Conservation (phyloP, 2,888 invertebrate genomes). For the Lepetodrilus schrolli region DNA sequence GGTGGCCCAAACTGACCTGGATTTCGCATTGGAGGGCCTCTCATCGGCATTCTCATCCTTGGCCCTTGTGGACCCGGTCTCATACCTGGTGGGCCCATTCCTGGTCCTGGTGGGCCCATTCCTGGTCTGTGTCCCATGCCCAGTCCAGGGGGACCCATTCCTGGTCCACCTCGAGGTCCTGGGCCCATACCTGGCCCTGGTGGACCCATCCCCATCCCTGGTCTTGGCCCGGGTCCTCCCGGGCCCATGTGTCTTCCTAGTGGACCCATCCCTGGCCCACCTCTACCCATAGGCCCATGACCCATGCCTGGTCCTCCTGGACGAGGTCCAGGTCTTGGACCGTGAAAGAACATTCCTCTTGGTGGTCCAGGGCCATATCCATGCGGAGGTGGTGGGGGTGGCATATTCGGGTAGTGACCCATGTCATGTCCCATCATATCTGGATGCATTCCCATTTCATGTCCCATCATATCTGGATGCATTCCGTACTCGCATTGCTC, state of each 20-base stretch:
- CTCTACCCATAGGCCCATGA: conserved; percentile 28
- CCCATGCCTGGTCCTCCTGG: conserved; percentile 42
- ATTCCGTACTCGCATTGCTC: neutral
- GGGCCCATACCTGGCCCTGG: conserved; percentile 44
- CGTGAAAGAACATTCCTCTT: conserved; percentile 38
- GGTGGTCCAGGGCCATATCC: conserved; percentile 39
- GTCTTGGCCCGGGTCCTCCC: conserved; percentile 41
- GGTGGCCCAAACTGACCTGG: conserved; percentile 24
- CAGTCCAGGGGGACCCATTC: conserved; percentile 53
- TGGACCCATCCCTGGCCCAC: neutral
- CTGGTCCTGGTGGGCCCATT: conserved; percentile 27
- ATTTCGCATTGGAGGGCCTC: conserved; percentile 32
- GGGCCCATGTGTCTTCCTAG: conserved; percentile 27
- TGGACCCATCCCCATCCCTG: conserved; percentile 53
- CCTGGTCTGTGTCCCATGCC: conserved; percentile 31
- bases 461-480: conserved; percentile 23
- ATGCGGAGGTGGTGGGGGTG: conserved; percentile 37
- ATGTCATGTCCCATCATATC: conserved; percentile 28
- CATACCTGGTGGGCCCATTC: conserved; percentile 33
- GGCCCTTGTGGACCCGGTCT: conserved; percentile 35
- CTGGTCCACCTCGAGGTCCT: conserved; percentile 33
- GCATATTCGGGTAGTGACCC: conserved; percentile 33
- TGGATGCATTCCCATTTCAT: conserved; percentile 2
- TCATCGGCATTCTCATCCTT: conserved; percentile 44
- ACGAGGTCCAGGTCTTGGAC: conserved; percentile 31